Percentiles rank a stretch among this genome's conserved stretches.
phyloP scores from a whole-genome alignment of 2,113 vertebrate genomes.

The Dipodomys merriami region DNA sequence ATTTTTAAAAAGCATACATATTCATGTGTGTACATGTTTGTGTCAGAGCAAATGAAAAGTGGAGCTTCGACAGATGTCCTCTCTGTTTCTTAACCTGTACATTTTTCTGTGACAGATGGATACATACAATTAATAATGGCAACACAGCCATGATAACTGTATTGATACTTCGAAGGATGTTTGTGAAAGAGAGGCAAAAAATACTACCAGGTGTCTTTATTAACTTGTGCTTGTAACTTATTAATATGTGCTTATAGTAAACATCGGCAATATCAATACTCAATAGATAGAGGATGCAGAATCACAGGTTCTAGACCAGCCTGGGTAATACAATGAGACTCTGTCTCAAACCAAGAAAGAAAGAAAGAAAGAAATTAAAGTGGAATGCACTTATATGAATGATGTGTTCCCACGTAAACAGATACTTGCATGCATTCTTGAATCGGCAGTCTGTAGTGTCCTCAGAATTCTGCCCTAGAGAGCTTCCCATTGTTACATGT shows the following conservation, averaged over 20 bases:
- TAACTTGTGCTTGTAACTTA: neutral
- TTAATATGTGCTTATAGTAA: no score
- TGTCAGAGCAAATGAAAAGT: constrained; percentile 59
- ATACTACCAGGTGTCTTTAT: neutral
- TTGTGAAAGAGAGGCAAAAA: neutral
- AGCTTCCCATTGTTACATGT: neutral
- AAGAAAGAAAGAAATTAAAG: no score
- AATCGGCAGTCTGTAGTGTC: neutral
- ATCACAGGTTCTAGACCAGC: no score
- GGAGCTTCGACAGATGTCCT: constrained; percentile 15
- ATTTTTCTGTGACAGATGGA: neutral
- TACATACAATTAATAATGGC: constrained; percentile 2
- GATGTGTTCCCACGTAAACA: neutral
- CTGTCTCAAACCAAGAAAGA: no score
- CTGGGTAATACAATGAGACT: no score
- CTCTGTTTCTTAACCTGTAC: neutral
- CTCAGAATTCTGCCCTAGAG: neutral
- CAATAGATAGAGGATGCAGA: no score
- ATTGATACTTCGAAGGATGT: neutral
- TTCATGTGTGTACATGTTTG: constrained; percentile 65
- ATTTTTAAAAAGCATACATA: constrained; percentile 55
- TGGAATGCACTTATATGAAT: neutral
- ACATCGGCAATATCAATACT: no score
- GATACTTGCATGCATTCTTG: neutral
- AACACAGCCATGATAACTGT: neutral